Evolutionary conservation across 2,797 vertebrate species (phyloP).

Genomic region (Kryptolebias ocellatus): DNA sequence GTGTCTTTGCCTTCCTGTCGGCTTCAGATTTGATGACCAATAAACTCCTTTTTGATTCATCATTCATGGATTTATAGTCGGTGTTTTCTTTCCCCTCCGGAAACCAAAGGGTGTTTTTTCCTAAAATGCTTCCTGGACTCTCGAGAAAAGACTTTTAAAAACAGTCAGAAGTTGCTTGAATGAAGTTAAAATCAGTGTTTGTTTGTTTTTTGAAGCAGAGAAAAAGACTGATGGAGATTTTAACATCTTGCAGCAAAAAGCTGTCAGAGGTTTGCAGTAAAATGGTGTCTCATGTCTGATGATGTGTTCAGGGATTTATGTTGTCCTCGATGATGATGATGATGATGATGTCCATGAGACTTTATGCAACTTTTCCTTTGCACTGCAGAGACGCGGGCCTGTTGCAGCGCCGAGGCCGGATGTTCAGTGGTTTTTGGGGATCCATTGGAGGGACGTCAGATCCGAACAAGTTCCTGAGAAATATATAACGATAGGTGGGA

Average conservation of each 20-base stretch:
- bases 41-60: slow-evolving; percentile 71
- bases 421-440: slow-evolving; percentile 59
- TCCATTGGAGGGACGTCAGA: slow-evolving; percentile 9
- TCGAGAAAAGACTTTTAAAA: no score
- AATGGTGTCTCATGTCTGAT: slow-evolving; percentile 14
- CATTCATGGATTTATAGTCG: slow-evolving; percentile 29
- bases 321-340: slow-evolving; percentile 30
- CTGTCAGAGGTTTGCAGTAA: slow-evolving; percentile 31
- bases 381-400: slow-evolving; percentile 58
- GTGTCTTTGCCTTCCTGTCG: slow-evolving; percentile 41
- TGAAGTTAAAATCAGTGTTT: no score
- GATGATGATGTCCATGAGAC: slow-evolving; percentile 38
- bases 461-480: background rate
- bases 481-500: background rate
- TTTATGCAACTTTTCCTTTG: slow-evolving; percentile 78
- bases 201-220: no score
- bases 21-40: slow-evolving; percentile 48
- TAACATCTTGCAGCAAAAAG: slow-evolving; percentile 21
- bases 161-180: no score
- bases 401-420: slow-evolving; percentile 53
- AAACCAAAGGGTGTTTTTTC: slow-evolving; percentile 7
- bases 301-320: slow-evolving; percentile 37
- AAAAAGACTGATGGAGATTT: no score
- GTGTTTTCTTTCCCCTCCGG: slow-evolving; percentile 36
- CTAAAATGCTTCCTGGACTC: no score